Base-by-base conservation (phyloP, 2,797 vertebrate species). In the Bryconaethiops microstoma region DNA sequence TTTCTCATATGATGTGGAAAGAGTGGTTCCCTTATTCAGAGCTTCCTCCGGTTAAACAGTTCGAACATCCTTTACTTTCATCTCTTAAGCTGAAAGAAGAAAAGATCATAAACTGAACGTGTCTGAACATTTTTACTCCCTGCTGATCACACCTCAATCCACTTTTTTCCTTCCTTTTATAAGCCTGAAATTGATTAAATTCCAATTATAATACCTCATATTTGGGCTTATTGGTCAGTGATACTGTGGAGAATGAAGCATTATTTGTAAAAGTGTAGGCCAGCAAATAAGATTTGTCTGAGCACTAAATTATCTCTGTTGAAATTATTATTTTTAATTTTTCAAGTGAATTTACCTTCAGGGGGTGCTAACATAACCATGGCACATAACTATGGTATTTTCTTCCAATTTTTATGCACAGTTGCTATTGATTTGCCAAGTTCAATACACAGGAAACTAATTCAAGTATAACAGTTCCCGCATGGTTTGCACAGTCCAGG, bases 1-100 rank as follows among this genome's bases (percentile, higher is more conserved):
- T 67, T 82, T 82, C 76, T 79, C 62, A 55, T 75, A 67, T 67
- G 78, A 80, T 86, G 21, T 80, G 83, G 74, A 74, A 81, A 76
- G 78, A 76, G 76, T 23, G 16, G 63, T 57, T 76, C 69, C 79
- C 50, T 29, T 42, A 78, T 78, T 40, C 84, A 60, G 29, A 57
- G 77, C 63, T 84, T 86, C 84, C 84, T 83, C 62, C 5, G 63
- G 63, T 45, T 75, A 77, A 81, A 82, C 74, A 62, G 39, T 23
- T 67, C 21, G 74, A 64, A 86, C 74, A 82, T 86, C 85, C 85
- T 72, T 60, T 13, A 12, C 85, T 86, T 86, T 86, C 69, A 86
- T 83, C 81, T 79, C 12, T 60, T 9, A n/a, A 74, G 68, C 54
- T 48, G 70, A 52, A 74, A 72, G 23, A 35, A 29, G 17, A 76